phyloP scores from a whole-genome alignment of 2,797 vertebrate species.

The Danio kyathit region DNA sequence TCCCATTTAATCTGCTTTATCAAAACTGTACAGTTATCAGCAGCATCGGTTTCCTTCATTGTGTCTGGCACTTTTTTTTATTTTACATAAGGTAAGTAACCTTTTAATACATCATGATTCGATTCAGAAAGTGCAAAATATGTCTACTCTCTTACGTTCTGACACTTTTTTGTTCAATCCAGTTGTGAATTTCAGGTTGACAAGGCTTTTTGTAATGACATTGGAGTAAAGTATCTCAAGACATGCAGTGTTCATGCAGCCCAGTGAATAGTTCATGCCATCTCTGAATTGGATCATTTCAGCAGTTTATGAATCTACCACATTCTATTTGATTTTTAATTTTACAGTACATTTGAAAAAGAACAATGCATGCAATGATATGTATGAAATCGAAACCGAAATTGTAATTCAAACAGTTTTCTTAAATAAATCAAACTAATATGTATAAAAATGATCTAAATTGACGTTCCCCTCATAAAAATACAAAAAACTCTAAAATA shows the following conservation, averaged over 20 bases:
- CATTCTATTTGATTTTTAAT: constrained; percentile 30
- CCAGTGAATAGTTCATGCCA: constrained; percentile 75
- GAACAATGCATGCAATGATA: constrained; percentile 88
- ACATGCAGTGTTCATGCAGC: constrained; percentile 90
- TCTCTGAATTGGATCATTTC: constrained; percentile 68
- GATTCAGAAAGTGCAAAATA: constrained; percentile 68
- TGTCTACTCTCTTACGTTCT: constrained; percentile 11
- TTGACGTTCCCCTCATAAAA: constrained; percentile 8
- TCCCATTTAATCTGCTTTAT: constrained; percentile 44
- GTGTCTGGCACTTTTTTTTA: constrained; percentile 45
- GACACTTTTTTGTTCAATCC: neutral
- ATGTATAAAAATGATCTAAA: constrained; percentile 41
- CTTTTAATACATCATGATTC: constrained; percentile 39
- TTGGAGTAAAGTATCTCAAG: constrained; percentile 77
- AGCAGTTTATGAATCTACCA: constrained; percentile 55
- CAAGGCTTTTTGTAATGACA: constrained; percentile 66
- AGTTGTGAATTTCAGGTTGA: constrained; percentile 48
- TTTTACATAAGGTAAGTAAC: constrained; percentile 14
- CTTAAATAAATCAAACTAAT: constrained; percentile 72
- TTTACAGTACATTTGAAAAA: constrained; percentile 70
- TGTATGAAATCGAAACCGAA: constrained; percentile 79
- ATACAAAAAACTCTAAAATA: constrained; percentile 58
- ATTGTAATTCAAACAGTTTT: constrained; percentile 54
- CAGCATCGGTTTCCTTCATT: constrained; percentile 58
- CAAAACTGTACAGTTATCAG: constrained; percentile 62